Conservation (phyloP, 2,797 vertebrate genomes). For the Clamator glandarius region DNA sequence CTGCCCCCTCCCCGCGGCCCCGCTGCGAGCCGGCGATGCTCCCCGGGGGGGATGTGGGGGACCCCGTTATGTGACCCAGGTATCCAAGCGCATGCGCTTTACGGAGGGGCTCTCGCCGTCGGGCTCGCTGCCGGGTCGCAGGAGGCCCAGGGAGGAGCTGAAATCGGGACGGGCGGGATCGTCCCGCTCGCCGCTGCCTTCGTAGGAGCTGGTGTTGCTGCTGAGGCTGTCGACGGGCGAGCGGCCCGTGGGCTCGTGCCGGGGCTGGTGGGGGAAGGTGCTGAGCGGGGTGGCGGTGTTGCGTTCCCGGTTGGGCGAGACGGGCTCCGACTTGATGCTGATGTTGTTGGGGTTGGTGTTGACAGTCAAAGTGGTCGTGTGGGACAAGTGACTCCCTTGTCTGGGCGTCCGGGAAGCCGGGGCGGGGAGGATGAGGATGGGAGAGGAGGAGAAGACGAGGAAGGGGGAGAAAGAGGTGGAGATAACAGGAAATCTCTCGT, state of each 20-base stretch:
- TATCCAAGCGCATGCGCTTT: slow-evolving; percentile 93
- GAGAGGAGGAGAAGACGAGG: neutral
- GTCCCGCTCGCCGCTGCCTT: slow-evolving; percentile 91
- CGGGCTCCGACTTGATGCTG: slow-evolving; percentile 96
- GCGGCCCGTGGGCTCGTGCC: slow-evolving; percentile 77
- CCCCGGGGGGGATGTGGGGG: too few relatives aligned
- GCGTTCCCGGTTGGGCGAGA: slow-evolving; percentile 92
- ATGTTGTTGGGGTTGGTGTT: slow-evolving; percentile 93
- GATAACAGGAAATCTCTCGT: neutral
- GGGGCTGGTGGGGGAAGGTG: slow-evolving; percentile 83
- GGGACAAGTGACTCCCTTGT: slow-evolving; percentile 89
- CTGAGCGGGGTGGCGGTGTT: slow-evolving; percentile 85
- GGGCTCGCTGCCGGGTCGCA: slow-evolving; percentile 83
- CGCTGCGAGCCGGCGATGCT: neutral
- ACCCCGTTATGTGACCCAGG: slow-evolving; percentile 90
- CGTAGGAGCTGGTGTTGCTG: slow-evolving; percentile 93
- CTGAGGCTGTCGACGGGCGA: slow-evolving; percentile 93
- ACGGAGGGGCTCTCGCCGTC: slow-evolving; percentile 89
- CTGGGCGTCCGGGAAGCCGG: slow-evolving; percentile 62
- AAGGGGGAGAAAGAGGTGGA: neutral
- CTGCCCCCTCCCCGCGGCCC: neutral
- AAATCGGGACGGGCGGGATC: slow-evolving; percentile 85
- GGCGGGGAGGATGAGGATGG: neutral
- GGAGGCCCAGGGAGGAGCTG: slow-evolving; percentile 83
- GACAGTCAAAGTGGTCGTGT: slow-evolving; percentile 88